Percentiles rank a stretch among this genome's conserved stretches.
phyloP scores from a whole-genome alignment of 1,140 invertebrate genomes.

The Halesus radiatus region DNA sequence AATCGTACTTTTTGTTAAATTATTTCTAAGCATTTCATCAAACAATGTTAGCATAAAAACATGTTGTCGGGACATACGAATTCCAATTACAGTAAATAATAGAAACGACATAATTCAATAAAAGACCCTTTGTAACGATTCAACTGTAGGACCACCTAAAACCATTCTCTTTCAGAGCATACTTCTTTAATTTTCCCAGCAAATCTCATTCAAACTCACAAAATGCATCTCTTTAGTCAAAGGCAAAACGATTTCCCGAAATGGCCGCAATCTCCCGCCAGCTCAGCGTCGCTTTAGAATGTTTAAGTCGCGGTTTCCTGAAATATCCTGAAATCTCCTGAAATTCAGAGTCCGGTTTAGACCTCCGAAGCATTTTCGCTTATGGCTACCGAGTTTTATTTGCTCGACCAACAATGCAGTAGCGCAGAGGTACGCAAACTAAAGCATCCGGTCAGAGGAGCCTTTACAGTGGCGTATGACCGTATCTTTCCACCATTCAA shows the following conservation, averaged over 20 bases:
- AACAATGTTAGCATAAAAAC: too few species aligned
- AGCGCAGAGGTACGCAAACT: neutral
- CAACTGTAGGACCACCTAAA: too few species aligned
- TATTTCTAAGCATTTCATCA: too few species aligned
- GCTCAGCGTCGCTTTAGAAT: neutral
- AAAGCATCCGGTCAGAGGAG: too few species aligned
- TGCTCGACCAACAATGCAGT: conserved; percentile 23
- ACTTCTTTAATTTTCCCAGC: conserved; percentile 1
- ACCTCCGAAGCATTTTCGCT: conserved; percentile 21
- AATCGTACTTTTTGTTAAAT: too few species aligned
- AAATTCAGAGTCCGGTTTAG: conserved; percentile 11
- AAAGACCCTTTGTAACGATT: too few species aligned
- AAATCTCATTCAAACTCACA: neutral
- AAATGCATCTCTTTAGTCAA: conserved; percentile 11
- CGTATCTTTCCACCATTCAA: too few species aligned
- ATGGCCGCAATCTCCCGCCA: conserved; percentile 13
- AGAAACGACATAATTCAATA: too few species aligned
- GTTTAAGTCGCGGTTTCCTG: conserved; percentile 25
- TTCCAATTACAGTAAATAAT: too few species aligned
- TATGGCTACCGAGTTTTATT: conserved; percentile 29
- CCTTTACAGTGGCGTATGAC: too few species aligned
- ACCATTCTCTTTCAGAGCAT: too few species aligned
- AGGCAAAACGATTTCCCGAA: conserved; percentile 11
- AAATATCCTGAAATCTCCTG: conserved; percentile 6
- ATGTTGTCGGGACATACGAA: too few species aligned